Base-by-base conservation (phyloP, 2,888 invertebrate genomes). In the Mylabris sibirica region DNA sequence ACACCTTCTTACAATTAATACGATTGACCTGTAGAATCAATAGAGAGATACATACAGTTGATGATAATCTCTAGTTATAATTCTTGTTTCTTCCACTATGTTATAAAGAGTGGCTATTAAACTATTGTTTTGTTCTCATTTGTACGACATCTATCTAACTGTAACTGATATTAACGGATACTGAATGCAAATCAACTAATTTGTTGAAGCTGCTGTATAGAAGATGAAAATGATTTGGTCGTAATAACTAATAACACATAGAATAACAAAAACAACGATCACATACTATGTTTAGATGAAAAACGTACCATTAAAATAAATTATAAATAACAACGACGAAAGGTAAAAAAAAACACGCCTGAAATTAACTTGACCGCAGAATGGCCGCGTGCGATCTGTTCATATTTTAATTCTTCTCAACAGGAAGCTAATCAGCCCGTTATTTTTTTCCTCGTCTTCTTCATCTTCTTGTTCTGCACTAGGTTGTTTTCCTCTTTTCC, bases 401-500 rank as follows among this genome's bases (percentile, higher is more conserved):
- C 57, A 3, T 57, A 24, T 57, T 26, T 26, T 57, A 53, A 53
- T 53, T 20, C 12, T 6, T 30, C 11, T 26, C 24, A 6, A 57
- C 24, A 57, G 57, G 57, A 57, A 57, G 57, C 57, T 11, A 24
- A 57, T 26, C 57, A 26, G 57, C 1, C 24, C 57, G 6, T 22
- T 24, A 2, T 24, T 14, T 57, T 24, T 49, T 57, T 22, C 14
- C 3, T 20, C 5, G 3, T 38, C 38, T 38, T 38, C 17, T n/a
- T n/a, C 26, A 26, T 53, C 2, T 14, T 24, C 24, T 24, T 53
- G 11, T 53, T 53, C 22, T 53, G 30, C 30, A 30, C 30, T 22
- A 5, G 41, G 38, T 62, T 70, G 67, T 67, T 65, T 65, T 70
- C 59, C 35, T 65, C 26, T 35, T 24, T 20, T 57, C 49, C 60